phyloP scores from a whole-genome alignment of 1,140 invertebrate genomes.

The Triops cancriformis region DNA sequence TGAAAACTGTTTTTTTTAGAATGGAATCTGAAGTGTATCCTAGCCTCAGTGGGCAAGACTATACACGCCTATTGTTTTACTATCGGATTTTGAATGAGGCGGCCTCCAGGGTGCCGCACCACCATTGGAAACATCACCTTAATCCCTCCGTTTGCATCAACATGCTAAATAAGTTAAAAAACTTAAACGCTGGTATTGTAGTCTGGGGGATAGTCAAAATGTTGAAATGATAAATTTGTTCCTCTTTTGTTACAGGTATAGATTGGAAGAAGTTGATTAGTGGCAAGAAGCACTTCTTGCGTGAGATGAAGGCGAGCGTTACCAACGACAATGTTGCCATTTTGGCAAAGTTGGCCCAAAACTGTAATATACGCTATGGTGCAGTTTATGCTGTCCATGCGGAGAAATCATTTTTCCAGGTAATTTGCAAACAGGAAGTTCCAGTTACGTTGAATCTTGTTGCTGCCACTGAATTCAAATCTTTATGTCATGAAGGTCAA shows the following conservation, averaged over 20 bases:
- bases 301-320: background rate
- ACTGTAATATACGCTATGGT: background rate
- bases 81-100: constrained; percentile 8
- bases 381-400: constrained; percentile 3
- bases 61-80: constrained; percentile 19
- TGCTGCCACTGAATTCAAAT: background rate
- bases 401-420: background rate
- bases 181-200: background rate
- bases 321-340: constrained; percentile 19
- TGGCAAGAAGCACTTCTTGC: constrained; percentile 12
- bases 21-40: constrained; percentile 19
- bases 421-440: background rate
- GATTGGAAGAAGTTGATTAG: constrained; percentile 23
- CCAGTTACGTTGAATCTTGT: constrained; percentile 7
- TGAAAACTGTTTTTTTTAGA: background rate
- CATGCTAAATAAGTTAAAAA: constrained; percentile 21
- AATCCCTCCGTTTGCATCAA: constrained; percentile 1
- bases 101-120: background rate
- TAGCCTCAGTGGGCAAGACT: constrained; percentile 21
- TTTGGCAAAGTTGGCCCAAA: constrained; percentile 21
- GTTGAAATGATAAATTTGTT: too few relatives aligned
- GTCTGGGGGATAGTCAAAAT: too few relatives aligned
- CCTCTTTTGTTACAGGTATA: background rate
- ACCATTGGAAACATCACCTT: background rate
- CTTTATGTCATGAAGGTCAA: background rate